Evolutionary conservation across 1,140 invertebrate species (phyloP), one percentile per base, ranked within the genome.

Genomic region (Bombus sylvicola): DNA sequence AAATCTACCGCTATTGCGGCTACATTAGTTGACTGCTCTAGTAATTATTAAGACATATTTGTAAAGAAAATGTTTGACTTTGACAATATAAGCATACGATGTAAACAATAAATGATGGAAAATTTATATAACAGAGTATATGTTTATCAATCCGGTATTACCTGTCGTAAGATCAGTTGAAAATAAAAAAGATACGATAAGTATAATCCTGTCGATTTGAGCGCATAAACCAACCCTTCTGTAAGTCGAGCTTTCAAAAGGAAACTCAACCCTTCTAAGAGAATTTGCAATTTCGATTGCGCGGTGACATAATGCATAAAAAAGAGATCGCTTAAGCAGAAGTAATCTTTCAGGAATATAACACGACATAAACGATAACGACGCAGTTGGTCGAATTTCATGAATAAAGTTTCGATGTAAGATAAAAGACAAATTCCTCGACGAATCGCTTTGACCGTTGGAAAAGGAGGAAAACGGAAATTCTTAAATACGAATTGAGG

Each of bases 21-120:
- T 47, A 6, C 47, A 0, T 53, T 8, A 53, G 18, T 22, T 8
- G 5, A 22, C 6, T 8, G 1, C 0, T 22, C 0, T 0, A 22
- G 8, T 53, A 53, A 53, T 22, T 53, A 22, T 53, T 53, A 22
- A 8, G 1, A 22, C 6, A 53, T 53, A 53, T 53, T 53, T 22
- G 5, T 53, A 22, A 18, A 22, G 6, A 8, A 8, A 22, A 53
- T 22, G 5, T 18, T 22, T 6, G 1, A 53, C 8, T 53, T 53
- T 2, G 0, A 22, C 2, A 18, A 18, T 22, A 0, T 53, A 53
- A 53, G 18, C 5, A 6, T 22, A 47, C 0, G 0, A 47, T 1
- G 47, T 18, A 1, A 22, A 22, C 18, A 53, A 18, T 53, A 53
- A 22, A 53, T 8, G 1, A 22, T 22, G 18, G 8, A 22, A 2